Evolutionary conservation across 1,140 invertebrate genomes (phyloP).

Genomic region (Drosophila nigromelanica): DNA sequence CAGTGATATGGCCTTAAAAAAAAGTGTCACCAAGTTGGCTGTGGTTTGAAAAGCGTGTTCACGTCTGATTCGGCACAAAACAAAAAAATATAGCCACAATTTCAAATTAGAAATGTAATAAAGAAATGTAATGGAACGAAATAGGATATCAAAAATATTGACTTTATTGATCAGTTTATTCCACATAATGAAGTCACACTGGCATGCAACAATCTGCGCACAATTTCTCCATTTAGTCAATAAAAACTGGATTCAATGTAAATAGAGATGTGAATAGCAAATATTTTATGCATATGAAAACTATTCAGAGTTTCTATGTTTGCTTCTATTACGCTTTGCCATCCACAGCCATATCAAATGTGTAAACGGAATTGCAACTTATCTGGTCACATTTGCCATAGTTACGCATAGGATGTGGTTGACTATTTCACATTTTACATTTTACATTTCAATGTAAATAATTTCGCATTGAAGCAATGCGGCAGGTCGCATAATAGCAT

Average conservation of each 20-base stretch:
- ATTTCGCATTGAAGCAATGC: constrained; percentile 47
- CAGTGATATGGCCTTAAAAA: not conserved
- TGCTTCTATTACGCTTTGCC: constrained; percentile 3
- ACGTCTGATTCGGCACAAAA: not conserved
- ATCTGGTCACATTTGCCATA: constrained; percentile 24
- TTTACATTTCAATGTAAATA: constrained; percentile 43
- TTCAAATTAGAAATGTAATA: not conserved
- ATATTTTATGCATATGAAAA: constrained; percentile 18
- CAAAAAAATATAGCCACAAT: too few species aligned
- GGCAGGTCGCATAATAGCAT: too few species aligned
- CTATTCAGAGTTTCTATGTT: not conserved
- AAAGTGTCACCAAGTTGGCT: not conserved
- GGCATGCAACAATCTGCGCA: not conserved
- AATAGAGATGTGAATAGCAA: constrained; percentile 1
- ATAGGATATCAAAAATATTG: not conserved
- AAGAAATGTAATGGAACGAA: not conserved
- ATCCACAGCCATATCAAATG: constrained; percentile 13
- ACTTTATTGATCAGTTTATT: constrained; percentile 7
- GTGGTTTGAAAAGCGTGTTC: not conserved
- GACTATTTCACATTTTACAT: constrained; percentile 4
- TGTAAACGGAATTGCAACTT: constrained; percentile 40
- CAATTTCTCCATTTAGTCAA: constrained; percentile 2
- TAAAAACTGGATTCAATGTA: constrained; percentile 2
- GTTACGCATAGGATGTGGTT: constrained; percentile 11
- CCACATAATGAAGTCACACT: not conserved